Conservation (phyloP, 2,113 vertebrate species). For the Upupa epops region DNA sequence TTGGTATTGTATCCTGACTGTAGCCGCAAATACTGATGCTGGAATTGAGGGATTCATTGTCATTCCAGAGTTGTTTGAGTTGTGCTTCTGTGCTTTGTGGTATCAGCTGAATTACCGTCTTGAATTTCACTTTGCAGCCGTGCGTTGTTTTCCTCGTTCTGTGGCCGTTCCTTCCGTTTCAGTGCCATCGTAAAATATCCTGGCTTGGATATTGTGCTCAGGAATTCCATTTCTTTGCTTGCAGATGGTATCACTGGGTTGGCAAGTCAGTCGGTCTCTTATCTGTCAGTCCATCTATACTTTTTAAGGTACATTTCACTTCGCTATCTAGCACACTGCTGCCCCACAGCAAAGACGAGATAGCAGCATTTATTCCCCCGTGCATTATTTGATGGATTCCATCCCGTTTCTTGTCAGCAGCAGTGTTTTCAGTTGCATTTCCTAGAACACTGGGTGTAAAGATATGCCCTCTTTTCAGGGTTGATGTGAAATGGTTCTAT, state of each 20-base stretch:
- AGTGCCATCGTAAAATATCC: conserved; percentile 11
- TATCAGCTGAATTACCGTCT: conserved; percentile 42
- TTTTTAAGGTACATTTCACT: background rate
- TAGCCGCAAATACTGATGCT: background rate
- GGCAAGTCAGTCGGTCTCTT: background rate
- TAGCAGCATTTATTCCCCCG: background rate
- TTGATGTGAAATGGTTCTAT: background rate
- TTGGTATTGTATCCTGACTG: conserved; percentile 42
- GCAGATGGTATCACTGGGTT: background rate
- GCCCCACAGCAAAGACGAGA: background rate
- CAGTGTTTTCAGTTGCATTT: background rate
- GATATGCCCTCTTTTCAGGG: background rate
- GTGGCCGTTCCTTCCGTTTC: conserved; percentile 30
- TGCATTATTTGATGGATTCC: background rate
- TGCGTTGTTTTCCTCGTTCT: conserved; percentile 20
- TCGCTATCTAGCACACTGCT: background rate
- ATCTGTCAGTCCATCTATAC: background rate
- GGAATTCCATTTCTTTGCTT: background rate
- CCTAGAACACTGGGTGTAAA: background rate
- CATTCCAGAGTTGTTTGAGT: conserved; percentile 38
- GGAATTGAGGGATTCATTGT: conserved; percentile 20
- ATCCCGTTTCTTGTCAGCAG: background rate
- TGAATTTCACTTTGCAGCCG: conserved; percentile 30
- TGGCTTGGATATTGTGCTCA: background rate
- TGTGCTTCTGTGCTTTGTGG: conserved; percentile 27